phyloP scores from a whole-genome alignment of 1,140 invertebrate species.

The Luehdorfia chinensis region DNA sequence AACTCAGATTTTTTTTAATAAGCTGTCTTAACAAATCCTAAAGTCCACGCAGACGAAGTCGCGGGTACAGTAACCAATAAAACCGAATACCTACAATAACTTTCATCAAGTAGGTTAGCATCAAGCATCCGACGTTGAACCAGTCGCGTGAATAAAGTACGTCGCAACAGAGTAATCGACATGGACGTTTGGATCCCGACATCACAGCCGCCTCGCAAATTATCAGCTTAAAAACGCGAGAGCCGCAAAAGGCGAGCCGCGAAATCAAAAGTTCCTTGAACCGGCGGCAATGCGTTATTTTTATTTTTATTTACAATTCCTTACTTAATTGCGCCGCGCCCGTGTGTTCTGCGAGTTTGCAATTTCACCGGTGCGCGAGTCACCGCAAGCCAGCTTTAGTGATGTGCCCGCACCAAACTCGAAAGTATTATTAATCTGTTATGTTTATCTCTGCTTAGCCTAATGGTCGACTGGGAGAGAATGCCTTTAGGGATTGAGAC shows the following conservation, averaged over 20 bases:
- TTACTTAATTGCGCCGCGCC: conserved; percentile 10
- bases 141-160: not conserved
- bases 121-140: not conserved
- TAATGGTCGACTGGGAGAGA: too few relatives aligned
- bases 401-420: conserved; percentile 6
- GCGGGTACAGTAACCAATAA: too few relatives aligned
- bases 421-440: too few relatives aligned
- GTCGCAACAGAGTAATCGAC: not conserved
- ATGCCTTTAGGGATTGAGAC: too few relatives aligned
- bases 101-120: too few relatives aligned
- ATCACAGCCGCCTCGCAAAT: not conserved
- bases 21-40: too few relatives aligned
- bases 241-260: conserved; percentile 11
- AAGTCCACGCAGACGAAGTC: too few relatives aligned
- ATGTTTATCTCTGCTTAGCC: too few relatives aligned
- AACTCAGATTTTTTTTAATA: too few relatives aligned
- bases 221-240: conserved; percentile 8
- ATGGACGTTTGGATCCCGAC: not conserved
- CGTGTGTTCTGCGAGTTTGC: conserved; percentile 20
- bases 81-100: too few relatives aligned
- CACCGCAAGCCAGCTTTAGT: too few relatives aligned
- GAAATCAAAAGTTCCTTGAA: conserved; percentile 15
- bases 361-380: conserved; percentile 22
- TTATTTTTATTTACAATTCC: conserved; percentile 15
- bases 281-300: conserved; percentile 2